Evolutionary conservation across 2,888 invertebrate species (phyloP).

Genomic region (Phania funesta): DNA sequence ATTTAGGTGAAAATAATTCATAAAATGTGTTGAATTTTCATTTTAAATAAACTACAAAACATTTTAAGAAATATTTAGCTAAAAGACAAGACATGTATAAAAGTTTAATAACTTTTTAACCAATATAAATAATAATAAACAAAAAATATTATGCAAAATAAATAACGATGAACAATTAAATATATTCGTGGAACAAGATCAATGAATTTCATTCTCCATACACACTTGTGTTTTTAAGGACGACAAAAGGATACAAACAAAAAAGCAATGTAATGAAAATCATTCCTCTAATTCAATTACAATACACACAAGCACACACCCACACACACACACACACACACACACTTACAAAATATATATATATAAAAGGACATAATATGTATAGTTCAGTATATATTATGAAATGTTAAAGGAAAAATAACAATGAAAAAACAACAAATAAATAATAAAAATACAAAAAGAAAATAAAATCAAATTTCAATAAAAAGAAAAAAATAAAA

Average conservation of each 20-base stretch:
- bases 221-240: conserved; percentile 46
- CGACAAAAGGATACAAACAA: conserved; percentile 49
- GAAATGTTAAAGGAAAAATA: conserved; percentile 66
- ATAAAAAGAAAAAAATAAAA: neutral
- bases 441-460: conserved; percentile 43
- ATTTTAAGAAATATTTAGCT: conserved; percentile 59
- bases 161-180: neutral
- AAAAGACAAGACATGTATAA: neutral
- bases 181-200: conserved; percentile 1
- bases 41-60: conserved; percentile 42
- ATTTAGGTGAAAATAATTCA: conserved; percentile 70
- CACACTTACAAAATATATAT: conserved; percentile 32
- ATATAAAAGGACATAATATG: conserved; percentile 66
- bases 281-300: conserved; percentile 16
- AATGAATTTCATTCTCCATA: conserved; percentile 26
- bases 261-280: conserved; percentile 34
- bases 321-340: conserved; percentile 22
- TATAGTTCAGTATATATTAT: conserved; percentile 69
- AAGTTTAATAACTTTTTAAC: conserved; percentile 39
- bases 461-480: conserved; percentile 25
- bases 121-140: neutral
- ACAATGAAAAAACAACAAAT: conserved; percentile 52
- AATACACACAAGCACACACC: neutral
- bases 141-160: neutral
- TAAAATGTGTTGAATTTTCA: conserved; percentile 57